Percentiles rank a stretch among this genome's conserved stretches.
These are phyloP conservation scores for Cyclophora punctaria DNA, from an alignment of 2,888 invertebrate species.

Conservation along the genomic window DNA sequence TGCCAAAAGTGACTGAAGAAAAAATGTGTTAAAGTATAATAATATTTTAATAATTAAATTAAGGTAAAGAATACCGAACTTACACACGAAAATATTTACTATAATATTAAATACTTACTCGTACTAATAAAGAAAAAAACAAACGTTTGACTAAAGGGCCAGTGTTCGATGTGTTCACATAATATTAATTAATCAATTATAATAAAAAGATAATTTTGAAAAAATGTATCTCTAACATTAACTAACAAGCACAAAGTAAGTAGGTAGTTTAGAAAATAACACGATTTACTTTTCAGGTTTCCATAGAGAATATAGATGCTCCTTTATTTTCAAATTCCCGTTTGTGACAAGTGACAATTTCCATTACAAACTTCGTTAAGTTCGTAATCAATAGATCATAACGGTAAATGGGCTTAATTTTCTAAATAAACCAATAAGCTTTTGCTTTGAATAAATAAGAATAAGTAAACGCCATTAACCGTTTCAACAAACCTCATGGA, in stretches of 20 bases:
- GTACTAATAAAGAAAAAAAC: slow-evolving; percentile 43
- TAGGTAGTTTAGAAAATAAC: slow-evolving; percentile 23
- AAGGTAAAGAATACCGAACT: slow-evolving; percentile 39
- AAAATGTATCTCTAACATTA: slow-evolving; percentile 16
- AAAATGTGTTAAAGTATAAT: slow-evolving; percentile 20
- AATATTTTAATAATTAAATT: slow-evolving; percentile 26
- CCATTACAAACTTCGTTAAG: too few species aligned
- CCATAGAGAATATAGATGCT: too few species aligned
- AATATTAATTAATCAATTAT: slow-evolving; percentile 16
- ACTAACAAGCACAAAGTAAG: slow-evolving; percentile 36
- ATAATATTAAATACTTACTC: slow-evolving; percentile 62
- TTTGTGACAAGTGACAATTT: too few species aligned
- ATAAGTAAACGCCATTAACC: too few species aligned
- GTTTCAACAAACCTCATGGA: too few species aligned
- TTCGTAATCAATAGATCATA: too few species aligned
- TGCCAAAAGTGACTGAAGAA: slow-evolving; percentile 16
- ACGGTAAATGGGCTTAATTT: too few species aligned
- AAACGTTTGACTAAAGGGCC: slow-evolving; percentile 61
- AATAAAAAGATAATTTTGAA: slow-evolving; percentile 13
- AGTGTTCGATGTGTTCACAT: slow-evolving; percentile 59
- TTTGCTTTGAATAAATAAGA: too few species aligned
- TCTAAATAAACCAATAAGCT: too few species aligned
- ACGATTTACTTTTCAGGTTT: slow-evolving; percentile 20
- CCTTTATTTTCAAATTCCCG: too few species aligned
- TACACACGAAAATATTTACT: slow-evolving; percentile 38